phyloP scores from a whole-genome alignment of 2,113 vertebrate genomes.

The Coracopsis vasa region DNA sequence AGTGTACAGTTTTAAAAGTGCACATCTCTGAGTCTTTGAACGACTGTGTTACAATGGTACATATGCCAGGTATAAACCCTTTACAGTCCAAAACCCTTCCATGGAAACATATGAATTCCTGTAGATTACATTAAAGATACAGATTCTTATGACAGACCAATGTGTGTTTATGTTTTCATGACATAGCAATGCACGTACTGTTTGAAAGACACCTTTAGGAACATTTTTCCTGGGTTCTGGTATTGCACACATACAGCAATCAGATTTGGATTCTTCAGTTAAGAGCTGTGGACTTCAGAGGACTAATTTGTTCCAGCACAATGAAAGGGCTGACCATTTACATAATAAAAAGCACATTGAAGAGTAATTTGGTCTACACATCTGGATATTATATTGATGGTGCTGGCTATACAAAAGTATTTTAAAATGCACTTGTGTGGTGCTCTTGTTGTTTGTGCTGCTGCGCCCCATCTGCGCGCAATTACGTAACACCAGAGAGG shows the following conservation, averaged over 20 bases:
- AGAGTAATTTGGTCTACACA: slow-evolving; percentile 8
- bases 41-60: background rate
- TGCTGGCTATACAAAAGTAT: background rate
- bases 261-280: background rate
- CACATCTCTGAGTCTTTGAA: background rate
- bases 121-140: background rate
- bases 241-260: background rate
- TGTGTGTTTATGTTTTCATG: background rate
- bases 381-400: slow-evolving; percentile 52
- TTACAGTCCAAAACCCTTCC: background rate
- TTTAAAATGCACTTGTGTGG: background rate
- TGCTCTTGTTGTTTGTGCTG: background rate
- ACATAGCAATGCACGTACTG: background rate
- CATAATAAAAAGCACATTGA: slow-evolving; percentile 45
- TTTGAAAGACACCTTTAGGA: slow-evolving; percentile 6
- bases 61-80: background rate
- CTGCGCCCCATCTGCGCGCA: slow-evolving; percentile 59
- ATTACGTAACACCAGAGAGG: slow-evolving; percentile 53
- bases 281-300: background rate
- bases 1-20: background rate
- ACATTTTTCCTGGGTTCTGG: background rate
- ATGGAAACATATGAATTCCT: background rate
- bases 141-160: background rate
- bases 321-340: slow-evolving; percentile 21
- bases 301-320: background rate